Conservation (phyloP, 2,113 vertebrate genomes). For the Panthera uncia region DNA sequence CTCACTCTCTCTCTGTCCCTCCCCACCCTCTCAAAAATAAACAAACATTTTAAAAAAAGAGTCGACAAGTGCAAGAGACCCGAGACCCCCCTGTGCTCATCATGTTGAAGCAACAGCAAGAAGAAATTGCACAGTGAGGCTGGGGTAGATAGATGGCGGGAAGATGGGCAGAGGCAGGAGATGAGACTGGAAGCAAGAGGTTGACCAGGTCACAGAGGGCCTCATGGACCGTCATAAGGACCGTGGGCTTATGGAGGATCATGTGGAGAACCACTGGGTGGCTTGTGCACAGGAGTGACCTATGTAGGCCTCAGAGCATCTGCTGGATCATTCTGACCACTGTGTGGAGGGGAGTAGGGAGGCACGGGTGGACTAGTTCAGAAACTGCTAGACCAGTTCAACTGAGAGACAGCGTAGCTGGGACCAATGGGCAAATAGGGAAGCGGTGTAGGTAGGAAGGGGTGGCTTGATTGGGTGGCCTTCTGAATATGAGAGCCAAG, state of each 20-base stretch:
- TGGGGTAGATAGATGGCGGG: background rate
- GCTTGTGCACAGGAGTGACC: background rate
- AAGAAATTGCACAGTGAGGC: background rate
- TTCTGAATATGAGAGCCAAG: background rate
- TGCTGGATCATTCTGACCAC: background rate
- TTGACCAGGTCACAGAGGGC: background rate
- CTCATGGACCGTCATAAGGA: background rate
- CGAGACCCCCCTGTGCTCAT: background rate
- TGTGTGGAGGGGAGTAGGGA: background rate
- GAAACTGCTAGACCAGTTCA: background rate
- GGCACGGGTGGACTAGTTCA: background rate
- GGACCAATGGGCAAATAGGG: background rate
- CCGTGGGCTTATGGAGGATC: background rate
- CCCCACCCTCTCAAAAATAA: too few species aligned
- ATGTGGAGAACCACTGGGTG: background rate
- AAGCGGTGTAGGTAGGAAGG: background rate
- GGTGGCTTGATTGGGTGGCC: background rate
- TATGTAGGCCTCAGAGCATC: background rate
- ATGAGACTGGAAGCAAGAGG: background rate
- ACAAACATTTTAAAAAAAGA: background rate
- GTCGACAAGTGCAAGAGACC: background rate
- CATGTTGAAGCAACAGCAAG: background rate
- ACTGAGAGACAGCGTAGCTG: background rate
- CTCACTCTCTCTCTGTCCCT: too few species aligned
- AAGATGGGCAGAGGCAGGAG: too few species aligned